A percentile compares a stretch with the other conserved stretches of the same genome.
These are phyloP conservation scores for Ectropis crepuscularia DNA, from an alignment of 2,888 invertebrate genomes.

Conservation along the genomic window DNA sequence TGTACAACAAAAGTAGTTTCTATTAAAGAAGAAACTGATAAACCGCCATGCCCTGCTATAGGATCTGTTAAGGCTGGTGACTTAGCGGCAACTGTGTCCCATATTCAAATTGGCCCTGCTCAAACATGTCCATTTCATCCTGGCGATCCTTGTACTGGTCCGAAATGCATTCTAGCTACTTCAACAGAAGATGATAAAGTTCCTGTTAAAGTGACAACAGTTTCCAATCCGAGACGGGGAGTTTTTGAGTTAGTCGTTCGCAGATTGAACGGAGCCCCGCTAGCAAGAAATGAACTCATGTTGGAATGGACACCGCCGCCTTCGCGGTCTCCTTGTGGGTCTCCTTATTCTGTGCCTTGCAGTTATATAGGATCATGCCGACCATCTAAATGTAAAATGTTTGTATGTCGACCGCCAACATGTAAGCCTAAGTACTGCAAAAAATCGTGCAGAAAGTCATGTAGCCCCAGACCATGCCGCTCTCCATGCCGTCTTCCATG, in stretches of 20 bases:
- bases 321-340: slow-evolving; percentile 52
- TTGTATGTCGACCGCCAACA: slow-evolving; percentile 56
- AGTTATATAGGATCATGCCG: slow-evolving; percentile 46
- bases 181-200: slow-evolving; percentile 57
- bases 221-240: slow-evolving; percentile 71
- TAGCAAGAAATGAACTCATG: slow-evolving; percentile 77
- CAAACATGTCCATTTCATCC: slow-evolving; percentile 67
- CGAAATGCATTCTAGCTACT: slow-evolving; percentile 62
- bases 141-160: slow-evolving; percentile 66
- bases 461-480: slow-evolving; percentile 48
- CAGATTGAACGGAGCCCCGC: slow-evolving; percentile 69
- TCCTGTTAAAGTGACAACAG: slow-evolving; percentile 67
- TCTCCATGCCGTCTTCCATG: slow-evolving; percentile 32
- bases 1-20: slow-evolving; percentile 57
- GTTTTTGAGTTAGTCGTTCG: slow-evolving; percentile 77
- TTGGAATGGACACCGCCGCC: slow-evolving; percentile 79
- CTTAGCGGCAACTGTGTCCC: slow-evolving; percentile 68
- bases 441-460: slow-evolving; percentile 53
- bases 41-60: slow-evolving; percentile 53
- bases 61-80: slow-evolving; percentile 53
- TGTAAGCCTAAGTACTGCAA: slow-evolving; percentile 56
- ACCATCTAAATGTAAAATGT: slow-evolving; percentile 63
- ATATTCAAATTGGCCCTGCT: slow-evolving; percentile 68
- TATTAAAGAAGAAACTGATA: slow-evolving; percentile 56
- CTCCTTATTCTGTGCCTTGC: slow-evolving; percentile 51